phyloP scores from a whole-genome alignment of 1,140 invertebrate genomes.

The Tachypleus tridentatus region DNA sequence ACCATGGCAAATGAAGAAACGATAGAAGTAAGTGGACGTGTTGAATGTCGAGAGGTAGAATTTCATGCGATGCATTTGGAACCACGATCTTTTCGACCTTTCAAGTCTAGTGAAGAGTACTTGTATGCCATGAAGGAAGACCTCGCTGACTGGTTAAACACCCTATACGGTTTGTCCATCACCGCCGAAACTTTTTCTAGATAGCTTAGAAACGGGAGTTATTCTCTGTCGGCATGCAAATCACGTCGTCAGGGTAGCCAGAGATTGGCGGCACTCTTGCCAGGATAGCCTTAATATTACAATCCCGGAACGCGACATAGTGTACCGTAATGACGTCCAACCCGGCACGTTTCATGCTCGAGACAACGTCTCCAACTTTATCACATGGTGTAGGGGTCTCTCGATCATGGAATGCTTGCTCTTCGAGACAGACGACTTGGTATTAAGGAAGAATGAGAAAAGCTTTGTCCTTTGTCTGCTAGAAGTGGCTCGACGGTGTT shows the following conservation, averaged over 20 bases:
- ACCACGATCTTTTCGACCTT: constrained; percentile 70
- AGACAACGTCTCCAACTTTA: constrained; percentile 96
- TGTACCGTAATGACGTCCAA: constrained; percentile 29
- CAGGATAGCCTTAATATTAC: constrained; percentile 3
- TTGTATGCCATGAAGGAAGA: constrained; percentile 91
- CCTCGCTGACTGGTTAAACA: constrained; percentile 85
- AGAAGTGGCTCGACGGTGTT: constrained; percentile 65
- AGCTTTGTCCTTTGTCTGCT: constrained; percentile 85
- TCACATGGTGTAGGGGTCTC: constrained; percentile 72
- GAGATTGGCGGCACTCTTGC: constrained; percentile 41
- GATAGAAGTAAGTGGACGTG: no score
- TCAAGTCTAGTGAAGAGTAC: constrained; percentile 86
- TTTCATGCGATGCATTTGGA: constrained; percentile 39
- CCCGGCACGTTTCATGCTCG: constrained; percentile 86
- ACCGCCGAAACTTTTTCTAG: constrained; percentile 85
- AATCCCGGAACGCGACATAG: constrained; percentile 25
- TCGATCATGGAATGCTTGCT: constrained; percentile 79
- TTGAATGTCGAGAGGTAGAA: no score
- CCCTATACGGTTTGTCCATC: constrained; percentile 67
- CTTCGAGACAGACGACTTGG: constrained; percentile 93
- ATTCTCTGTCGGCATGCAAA: constrained; percentile 84
- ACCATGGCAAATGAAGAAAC: no score
- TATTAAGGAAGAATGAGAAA: constrained; percentile 88
- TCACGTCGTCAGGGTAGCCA: constrained; percentile 69
- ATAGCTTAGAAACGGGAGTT: constrained; percentile 83